Conservation (phyloP, 2,888 invertebrate genomes). For the Protonemura montana region DNA sequence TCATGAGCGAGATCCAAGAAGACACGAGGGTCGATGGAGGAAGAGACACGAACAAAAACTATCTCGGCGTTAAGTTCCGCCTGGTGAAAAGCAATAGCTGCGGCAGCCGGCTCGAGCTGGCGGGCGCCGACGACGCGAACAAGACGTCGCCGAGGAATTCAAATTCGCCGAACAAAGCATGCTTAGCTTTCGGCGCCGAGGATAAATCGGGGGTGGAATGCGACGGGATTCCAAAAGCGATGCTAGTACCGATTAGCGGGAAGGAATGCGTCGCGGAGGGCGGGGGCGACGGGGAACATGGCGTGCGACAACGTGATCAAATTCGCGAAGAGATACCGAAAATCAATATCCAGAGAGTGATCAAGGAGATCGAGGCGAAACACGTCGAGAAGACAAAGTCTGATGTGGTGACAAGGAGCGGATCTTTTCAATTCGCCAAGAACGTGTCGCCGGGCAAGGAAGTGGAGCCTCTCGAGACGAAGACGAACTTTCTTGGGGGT, state of each 20-base stretch:
- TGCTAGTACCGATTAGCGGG: too few species aligned
- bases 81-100: conserved; percentile 87
- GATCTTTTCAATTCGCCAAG: not conserved
- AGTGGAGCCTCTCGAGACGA: too few species aligned
- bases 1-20: conserved; percentile 74
- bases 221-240: not conserved
- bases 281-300: not conserved
- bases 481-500: conserved; percentile 8
- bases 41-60: conserved; percentile 10
- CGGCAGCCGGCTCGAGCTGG: conserved; percentile 80
- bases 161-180: not conserved
- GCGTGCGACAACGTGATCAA: not conserved
- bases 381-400: not conserved
- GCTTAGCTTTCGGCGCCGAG: not conserved
- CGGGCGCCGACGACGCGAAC: conserved; percentile 67
- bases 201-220: not conserved
- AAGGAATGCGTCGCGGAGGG: not conserved
- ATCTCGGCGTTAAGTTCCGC: conserved; percentile 68
- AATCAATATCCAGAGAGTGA: conserved; percentile 27
- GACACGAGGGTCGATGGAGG: too few species aligned
- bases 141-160: not conserved
- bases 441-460: not conserved
- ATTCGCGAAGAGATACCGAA: conserved; percentile 24
- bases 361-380: conserved; percentile 36
- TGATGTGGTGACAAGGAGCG: not conserved